A percentile compares a stretch with the other conserved stretches of the same genome.
phyloP scores from a whole-genome alignment of 2,113 vertebrate genomes.

The Sturnira hondurensis region DNA sequence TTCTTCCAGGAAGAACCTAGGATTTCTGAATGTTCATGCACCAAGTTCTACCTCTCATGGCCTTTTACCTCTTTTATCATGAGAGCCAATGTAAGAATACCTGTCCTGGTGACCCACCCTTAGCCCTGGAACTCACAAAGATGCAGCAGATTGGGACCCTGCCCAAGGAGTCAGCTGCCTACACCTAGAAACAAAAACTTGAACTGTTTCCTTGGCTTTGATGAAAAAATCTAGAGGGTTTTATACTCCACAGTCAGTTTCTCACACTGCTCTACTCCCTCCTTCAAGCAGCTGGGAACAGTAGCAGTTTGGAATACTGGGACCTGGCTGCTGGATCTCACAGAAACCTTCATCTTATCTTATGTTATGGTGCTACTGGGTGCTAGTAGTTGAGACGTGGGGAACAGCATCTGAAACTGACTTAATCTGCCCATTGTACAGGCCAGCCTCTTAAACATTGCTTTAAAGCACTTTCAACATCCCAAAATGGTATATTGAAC shows the following conservation, averaged over 20 bases:
- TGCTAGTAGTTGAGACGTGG: not conserved
- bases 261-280: not conserved
- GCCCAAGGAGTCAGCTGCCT: not conserved
- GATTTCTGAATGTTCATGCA: not conserved
- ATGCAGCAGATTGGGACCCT: not conserved
- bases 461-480: not conserved
- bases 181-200: not conserved
- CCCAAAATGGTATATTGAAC: not conserved
- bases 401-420: not conserved
- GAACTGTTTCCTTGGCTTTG: not conserved
- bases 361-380: not conserved
- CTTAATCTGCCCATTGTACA: not conserved
- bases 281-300: not conserved
- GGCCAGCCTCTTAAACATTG: not conserved
- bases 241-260: not conserved
- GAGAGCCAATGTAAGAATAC: not conserved
- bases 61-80: not conserved
- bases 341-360: not conserved
- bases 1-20: not conserved
- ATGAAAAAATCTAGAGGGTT: not conserved
- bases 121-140: not conserved
- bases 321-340: not conserved
- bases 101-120: not conserved
- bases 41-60: not conserved
- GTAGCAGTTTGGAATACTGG: not conserved